Percentiles rank a stretch among this genome's conserved stretches.
Evolutionary conservation across 2,888 invertebrate species (phyloP).

Genomic region (Malachius bipustulatus): DNA sequence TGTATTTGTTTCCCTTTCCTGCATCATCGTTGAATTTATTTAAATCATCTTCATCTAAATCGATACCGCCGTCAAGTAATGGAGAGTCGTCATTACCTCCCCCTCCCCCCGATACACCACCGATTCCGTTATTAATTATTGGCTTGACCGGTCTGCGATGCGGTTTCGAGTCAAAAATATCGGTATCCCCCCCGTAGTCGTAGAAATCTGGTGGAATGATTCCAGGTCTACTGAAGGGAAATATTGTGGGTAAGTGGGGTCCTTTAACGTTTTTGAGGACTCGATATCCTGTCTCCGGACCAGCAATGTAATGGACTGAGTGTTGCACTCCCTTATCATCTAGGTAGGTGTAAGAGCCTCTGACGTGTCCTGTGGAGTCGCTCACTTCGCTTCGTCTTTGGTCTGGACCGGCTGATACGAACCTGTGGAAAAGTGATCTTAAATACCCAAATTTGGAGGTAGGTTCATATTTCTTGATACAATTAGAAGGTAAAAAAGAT

Average conservation of each 20-base stretch:
- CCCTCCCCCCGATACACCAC: slow-evolving; percentile 14
- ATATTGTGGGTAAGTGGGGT: slow-evolving; percentile 49
- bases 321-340: slow-evolving; percentile 67
- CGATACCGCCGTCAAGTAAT: slow-evolving; percentile 13
- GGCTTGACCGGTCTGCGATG: slow-evolving; percentile 36
- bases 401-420: slow-evolving; percentile 65
- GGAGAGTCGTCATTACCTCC: slow-evolving; percentile 12
- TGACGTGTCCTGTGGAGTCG: slow-evolving; percentile 57
- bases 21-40: slow-evolving; percentile 9
- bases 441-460: background rate
- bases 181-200: slow-evolving; percentile 22
- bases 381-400: slow-evolving; percentile 63
- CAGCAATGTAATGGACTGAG: slow-evolving; percentile 68
- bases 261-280: slow-evolving; percentile 60
- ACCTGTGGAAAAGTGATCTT: slow-evolving; percentile 36
- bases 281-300: slow-evolving; percentile 65
- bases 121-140: background rate
- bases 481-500: background rate
- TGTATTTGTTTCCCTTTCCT: slow-evolving; percentile 10
- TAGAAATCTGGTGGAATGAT: slow-evolving; percentile 37
- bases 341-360: slow-evolving; percentile 65
- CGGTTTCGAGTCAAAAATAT: no score
- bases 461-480: background rate
- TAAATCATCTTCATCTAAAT: slow-evolving; percentile 14
- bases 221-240: slow-evolving; percentile 41